Conservation (phyloP, 2,888 invertebrate genomes). For the Dynastes tityus region DNA sequence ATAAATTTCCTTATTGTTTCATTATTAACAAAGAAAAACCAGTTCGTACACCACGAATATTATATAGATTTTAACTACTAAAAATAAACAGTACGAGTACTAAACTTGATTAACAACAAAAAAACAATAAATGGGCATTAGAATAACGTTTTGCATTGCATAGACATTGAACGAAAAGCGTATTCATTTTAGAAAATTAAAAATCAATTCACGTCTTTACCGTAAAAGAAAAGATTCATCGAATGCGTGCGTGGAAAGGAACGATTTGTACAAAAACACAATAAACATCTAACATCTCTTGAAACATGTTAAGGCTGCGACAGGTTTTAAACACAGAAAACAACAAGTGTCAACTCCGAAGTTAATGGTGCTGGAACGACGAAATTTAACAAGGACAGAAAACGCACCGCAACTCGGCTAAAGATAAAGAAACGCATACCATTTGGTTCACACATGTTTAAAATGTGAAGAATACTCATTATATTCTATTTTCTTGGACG, state of each 20-base stretch:
- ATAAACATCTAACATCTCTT: constrained; percentile 51
- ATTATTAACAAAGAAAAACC: too few relatives aligned
- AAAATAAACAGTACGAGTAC: too few relatives aligned
- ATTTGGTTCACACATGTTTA: constrained; percentile 64
- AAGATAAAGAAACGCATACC: constrained; percentile 55
- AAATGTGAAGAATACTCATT: constrained; percentile 61
- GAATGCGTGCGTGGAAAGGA: constrained; percentile 46
- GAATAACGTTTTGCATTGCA: too few relatives aligned
- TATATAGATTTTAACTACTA: too few relatives aligned
- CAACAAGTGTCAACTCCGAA: constrained; percentile 66
- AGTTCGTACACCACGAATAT: too few relatives aligned
- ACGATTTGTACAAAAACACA: constrained; percentile 49
- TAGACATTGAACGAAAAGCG: neutral
- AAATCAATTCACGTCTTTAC: constrained; percentile 25
- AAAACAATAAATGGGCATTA: too few relatives aligned
- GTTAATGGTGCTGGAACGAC: constrained; percentile 65
- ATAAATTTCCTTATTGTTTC: too few relatives aligned
- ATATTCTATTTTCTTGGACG: constrained; percentile 60
- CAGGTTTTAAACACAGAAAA: constrained; percentile 62
- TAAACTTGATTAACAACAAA: too few relatives aligned
- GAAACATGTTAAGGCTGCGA: constrained; percentile 52
- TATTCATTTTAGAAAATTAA: constrained; percentile 32
- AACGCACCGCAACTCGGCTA: constrained; percentile 46
- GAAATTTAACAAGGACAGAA: constrained; percentile 59
- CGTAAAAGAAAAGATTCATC: constrained; percentile 45